A percentile compares a stretch with the other conserved stretches of the same genome.
Evolutionary conservation across 1,140 invertebrate genomes (phyloP).

Genomic region (Ladona fulva): DNA sequence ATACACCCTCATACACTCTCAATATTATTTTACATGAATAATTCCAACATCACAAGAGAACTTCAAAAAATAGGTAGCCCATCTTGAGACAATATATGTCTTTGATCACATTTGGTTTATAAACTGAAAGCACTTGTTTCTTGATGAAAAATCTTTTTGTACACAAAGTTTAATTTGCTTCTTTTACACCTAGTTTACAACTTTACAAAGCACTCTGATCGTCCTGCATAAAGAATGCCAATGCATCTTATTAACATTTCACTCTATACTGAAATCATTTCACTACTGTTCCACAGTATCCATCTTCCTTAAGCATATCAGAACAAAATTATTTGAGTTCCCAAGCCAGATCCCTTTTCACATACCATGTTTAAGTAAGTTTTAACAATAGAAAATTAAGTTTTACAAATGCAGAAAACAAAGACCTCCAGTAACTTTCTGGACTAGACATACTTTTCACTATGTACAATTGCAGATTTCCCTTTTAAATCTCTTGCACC

Average conservation of each 20-base stretch:
- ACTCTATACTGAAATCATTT: conserved; percentile 13
- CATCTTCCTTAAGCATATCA: not conserved
- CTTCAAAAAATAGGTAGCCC: conserved; percentile 16
- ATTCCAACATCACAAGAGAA: conserved; percentile 13
- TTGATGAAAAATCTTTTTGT: conserved; percentile 12
- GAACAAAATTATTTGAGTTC: conserved; percentile 14
- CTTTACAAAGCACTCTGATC: conserved; percentile 12
- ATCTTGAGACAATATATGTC: not conserved
- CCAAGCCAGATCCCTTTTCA: conserved; percentile 12
- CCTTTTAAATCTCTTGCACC: not conserved
- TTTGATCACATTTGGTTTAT: conserved; percentile 13
- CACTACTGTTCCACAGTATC: not conserved
- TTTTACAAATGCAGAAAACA: conserved; percentile 14
- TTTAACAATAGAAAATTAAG: conserved; percentile 16
- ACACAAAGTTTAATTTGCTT: not conserved
- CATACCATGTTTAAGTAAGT: not conserved
- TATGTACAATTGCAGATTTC: not conserved
- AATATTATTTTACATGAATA: conserved; percentile 10
- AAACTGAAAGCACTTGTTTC: conserved; percentile 17
- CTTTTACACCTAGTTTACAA: conserved; percentile 12
- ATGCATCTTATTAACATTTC: conserved; percentile 1
- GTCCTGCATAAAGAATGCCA: conserved; percentile 9
- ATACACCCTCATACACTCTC: not conserved
- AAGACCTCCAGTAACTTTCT: conserved; percentile 12
- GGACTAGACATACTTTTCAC: conserved; percentile 14